Percentiles rank a stretch among this genome's conserved stretches.
phyloP scores from a whole-genome alignment of 92 coral and sea anemone genomes.

The Porites divaricata region DNA sequence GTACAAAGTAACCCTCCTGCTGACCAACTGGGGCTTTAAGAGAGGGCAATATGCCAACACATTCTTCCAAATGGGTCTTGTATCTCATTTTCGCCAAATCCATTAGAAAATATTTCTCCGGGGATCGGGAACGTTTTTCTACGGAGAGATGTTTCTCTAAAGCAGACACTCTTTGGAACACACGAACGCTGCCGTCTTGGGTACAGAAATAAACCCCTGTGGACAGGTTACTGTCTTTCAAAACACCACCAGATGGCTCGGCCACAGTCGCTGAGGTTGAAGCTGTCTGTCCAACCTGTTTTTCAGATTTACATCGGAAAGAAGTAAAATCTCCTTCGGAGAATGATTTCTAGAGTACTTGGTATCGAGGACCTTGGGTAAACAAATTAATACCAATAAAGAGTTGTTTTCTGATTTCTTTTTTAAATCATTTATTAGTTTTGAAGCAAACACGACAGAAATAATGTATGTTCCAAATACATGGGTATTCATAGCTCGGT shows the following conservation, averaged over 20 bases:
- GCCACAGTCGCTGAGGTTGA: conserved; percentile 25
- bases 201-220: conserved; percentile 49
- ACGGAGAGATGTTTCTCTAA: conserved; percentile 51
- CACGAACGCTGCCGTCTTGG: too few relatives aligned
- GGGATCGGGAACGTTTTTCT: conserved; percentile 41
- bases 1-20: conserved; percentile 12
- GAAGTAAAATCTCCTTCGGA: neutral
- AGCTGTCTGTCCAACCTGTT: conserved; percentile 4
- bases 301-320: conserved; percentile 5
- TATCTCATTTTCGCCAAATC: conserved; percentile 58
- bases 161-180: neutral
- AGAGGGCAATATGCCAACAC: conserved; percentile 40
- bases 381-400: too few relatives aligned
- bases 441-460: conserved; percentile 26
- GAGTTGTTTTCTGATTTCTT: too few relatives aligned
- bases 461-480: neutral
- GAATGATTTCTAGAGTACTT: too few relatives aligned
- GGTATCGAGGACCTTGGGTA: too few relatives aligned
- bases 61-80: conserved; percentile 42
- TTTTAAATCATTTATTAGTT: too few relatives aligned
- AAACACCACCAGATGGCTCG: conserved; percentile 24
- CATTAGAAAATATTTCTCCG: conserved; percentile 46
- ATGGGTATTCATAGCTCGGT: conserved; percentile 11
- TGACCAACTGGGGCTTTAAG: conserved; percentile 32
- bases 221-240: conserved; percentile 12